Evolutionary conservation across 2,797 vertebrate genomes (phyloP), one percentile per base, ranked within the genome.

Genomic region (Xiphorhynchus erythropygius): DNA sequence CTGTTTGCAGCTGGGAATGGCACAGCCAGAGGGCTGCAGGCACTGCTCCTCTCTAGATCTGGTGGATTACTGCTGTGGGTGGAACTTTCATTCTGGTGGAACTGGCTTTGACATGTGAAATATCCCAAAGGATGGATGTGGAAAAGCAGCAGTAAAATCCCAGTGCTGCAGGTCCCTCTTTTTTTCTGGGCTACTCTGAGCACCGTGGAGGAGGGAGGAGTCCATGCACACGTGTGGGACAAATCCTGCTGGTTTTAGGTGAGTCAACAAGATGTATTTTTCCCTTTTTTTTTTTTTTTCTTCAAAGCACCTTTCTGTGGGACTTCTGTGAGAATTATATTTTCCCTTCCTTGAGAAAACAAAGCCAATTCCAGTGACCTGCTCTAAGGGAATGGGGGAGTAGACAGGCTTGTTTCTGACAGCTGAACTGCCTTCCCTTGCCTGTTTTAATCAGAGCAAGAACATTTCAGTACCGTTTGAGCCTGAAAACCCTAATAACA

Each of bases 221-320:
- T 52, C 47, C 22, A 0, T 1, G 9, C 8, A 0, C 44, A 14
- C 0, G 2, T 25, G 75, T n/a, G 44, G 85, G 73, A 94, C 37
- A 77, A n/a, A 41, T 46, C 64, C 82, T 33, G 63, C 70, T 91
- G 90, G 30, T 39, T 39, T 53, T 24, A 14, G 93, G 95, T 96
- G 87, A 96, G 95, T 94, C 39, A 49, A 47, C 17, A 74, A 41
- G 7, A 7, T 0, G 1, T 9, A 6, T 30, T 69, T 68, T 39
- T 15, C 7, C 28, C 12, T 13, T 8, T 13, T 3, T 19, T 11
- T 8, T 11, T 8, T 24, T 15, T 39, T 28, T 44, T 13, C 5
- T 32, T 7, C 4, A 3, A 52, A 15, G 11, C 4, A 5, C 5
- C 5, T 74, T 65, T 6, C 14, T 9, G 5, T 41, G 30, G 32